Base-by-base conservation (phyloP, 2,888 invertebrate genomes). In the Sphecodes monilicornis region DNA sequence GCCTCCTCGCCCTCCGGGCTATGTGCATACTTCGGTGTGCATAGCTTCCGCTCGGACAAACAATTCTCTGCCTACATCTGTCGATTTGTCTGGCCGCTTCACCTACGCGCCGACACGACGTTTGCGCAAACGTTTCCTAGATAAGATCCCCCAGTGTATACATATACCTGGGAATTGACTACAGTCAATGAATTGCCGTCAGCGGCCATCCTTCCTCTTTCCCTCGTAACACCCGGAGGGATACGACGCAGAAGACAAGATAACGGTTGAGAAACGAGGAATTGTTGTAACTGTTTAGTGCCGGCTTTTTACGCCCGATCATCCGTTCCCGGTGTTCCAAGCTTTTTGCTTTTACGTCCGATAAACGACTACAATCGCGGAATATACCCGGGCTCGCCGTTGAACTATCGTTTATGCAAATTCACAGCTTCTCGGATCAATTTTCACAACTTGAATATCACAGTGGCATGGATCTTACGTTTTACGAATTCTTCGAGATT, bases 11-110 rank as follows among this genome's bases (percentile, higher is more conserved):
- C 76, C 85, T 64, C 66, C 80, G 70, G 84, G 84, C 86, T 86
- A 83, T 87, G 87, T 89, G 91, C 88, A 87, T 87, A 88, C 87
- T 89, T 87, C 75, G 74, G 87, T 90, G 88, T 92, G 89, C 92
- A 90, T 90, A 92, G 92, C 92, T 93, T 93, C 93, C 93, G 93
- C 89, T 92, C 91, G 92, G 91, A 90, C 92, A 92, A 93, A 93
- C 93, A 93, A 93, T 93, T 92, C 93, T 91, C 91, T 89, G 89
- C 90, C 88, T 88, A 89, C 90, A 90, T 89, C 90, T 87, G 87
- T 86, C 89, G 88, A 76, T 93, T 92, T 91, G 91, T 91, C 88
- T 88, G 88, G 87, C 83, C 89, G 86, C 84, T 86, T 87, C 85
- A 90, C 85, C 85, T 86, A 84, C 73, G 76, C 86, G 75, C 60